Evolutionary conservation across 1,140 invertebrate species (phyloP), one percentile per base, ranked within the genome.

Genomic region (Drosophila bocqueti): DNA sequence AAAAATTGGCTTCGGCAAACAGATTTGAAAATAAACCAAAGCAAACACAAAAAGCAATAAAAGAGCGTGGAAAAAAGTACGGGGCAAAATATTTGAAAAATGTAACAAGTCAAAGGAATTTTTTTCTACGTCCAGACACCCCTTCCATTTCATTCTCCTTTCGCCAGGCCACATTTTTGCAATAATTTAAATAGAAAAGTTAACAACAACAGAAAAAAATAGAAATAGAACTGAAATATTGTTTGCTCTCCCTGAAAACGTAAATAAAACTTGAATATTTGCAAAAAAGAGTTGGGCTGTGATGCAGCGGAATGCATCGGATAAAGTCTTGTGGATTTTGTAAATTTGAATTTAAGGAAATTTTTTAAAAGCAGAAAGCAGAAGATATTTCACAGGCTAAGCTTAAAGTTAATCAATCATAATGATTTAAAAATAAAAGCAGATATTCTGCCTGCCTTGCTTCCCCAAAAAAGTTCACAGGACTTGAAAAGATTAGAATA

Each of bases 81-180:
- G 49, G 50, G 38, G 46, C 24, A 40, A 68, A 57, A 68, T 47
- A 68, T 64, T 71, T 71, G 49, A 38, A 68, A 71, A 71, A 71
- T 71, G 67, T 71, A 71, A 71, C 67, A 71, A 71, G 63, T 71
- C 67, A 71, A 71, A 71, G 64, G 67, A 68, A 71, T 68, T 71
- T 71, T 71, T 71, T 71, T 34, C 63, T 11, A 29, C 67, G 49
- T 69, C 29, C 64, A 49, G 24, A 9, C 6, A 34, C 1, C 18
- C 21, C 34, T 16, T 24, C 9, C 21, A 24, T 55, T 29, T 57
- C 21, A 54, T 38, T 71, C 47, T 36, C 26, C 36, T 21, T 59
- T 46, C 11, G 29, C 61, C n/a, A 21, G 54, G 24, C 54, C 24
- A 38, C 40, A 75, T 55, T 64, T 49, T 74, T 71, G 47, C 40